Percentiles rank a stretch among this genome's conserved stretches.
Conservation (phyloP, 2,797 vertebrate species). For the Scarus forsteni region DNA sequence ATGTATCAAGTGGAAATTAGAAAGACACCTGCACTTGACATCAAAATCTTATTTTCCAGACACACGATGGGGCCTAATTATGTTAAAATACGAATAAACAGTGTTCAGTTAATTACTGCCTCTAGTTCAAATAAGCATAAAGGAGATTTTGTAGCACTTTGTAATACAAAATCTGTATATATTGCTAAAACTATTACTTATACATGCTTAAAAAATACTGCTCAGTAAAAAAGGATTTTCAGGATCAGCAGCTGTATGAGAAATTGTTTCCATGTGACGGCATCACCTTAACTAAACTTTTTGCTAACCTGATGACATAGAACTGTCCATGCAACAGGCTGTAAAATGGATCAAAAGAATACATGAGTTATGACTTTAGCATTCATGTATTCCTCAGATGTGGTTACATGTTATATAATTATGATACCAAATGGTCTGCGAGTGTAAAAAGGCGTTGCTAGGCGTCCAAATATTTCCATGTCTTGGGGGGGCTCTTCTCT, state of each 20-base stretch:
- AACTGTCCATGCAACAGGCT: not conserved
- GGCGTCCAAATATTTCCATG: not conserved
- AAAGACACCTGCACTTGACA: no score
- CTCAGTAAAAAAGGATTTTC: no score
- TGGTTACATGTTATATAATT: not conserved
- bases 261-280: constrained; percentile 1
- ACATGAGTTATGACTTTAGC: not conserved
- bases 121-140: no score
- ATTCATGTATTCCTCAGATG: not conserved
- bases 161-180: no score
- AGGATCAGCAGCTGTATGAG: not conserved
- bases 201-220: no score
- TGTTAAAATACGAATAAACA: not conserved
- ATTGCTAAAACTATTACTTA: no score
- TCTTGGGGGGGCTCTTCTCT: not conserved
- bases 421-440: not conserved
- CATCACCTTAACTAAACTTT: not conserved
- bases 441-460: constrained; percentile 6
- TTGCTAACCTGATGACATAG: not conserved
- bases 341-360: constrained; percentile 2
- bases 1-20: no score
- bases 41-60: no score
- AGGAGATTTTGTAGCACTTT: no score
- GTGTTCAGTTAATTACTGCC: not conserved
- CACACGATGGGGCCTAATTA: no score